Base-by-base conservation (phyloP, 2,113 vertebrate genomes). In the Epinephelus fuscoguttatus region DNA sequence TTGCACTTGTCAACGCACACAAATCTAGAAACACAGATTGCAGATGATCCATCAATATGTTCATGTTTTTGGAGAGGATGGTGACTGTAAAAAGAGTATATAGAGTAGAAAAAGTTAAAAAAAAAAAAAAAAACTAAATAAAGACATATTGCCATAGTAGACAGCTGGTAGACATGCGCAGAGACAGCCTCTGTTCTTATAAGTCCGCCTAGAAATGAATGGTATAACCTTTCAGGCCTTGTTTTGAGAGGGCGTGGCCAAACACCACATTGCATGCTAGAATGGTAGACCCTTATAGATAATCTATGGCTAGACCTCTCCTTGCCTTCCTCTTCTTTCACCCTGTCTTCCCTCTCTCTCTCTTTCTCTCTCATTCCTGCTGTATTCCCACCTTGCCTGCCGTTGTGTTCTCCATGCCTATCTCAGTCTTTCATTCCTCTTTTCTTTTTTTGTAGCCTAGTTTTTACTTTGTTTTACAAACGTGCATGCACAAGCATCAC, bases 401-500 rank as follows among this genome's bases (percentile, higher is more conserved):
- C 80, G 75, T 92, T 94, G 88, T 94, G 92, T 94, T 94, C 80
- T 93, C 89, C 93, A 94, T 92, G 88, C 88, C 90, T 85, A 84
- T 89, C 90, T 93, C 88, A 92, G 90, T 93, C 86, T 84, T 85
- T 92, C 94, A 93, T 89, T 90, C 90, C 87, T 93, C 81, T 74
- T 92, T 89, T 73, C 3, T 95, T 94, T 94, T 95, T 95, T 94
- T 96, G 97, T 98, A 97, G 96, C 97, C 97, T 98, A 90, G 96
- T 97, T 97, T 97, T 97, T 71, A 64, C 78, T 85, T 97, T 97
- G 96, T 88, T 98, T 97, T 97, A 96, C 97, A 97, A 98, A 97
- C 95, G 97, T 98, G 98, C 98, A 99, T 99, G 98, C 97, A 96
- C 97, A 97, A 96, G 94, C 97, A 98, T 98, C 97, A 98, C 96